A percentile compares a stretch with the other conserved stretches of the same genome.
These are phyloP conservation scores for Corvus hawaiiensis DNA, from an alignment of 2,113 vertebrate species.

Conservation along the genomic window DNA sequence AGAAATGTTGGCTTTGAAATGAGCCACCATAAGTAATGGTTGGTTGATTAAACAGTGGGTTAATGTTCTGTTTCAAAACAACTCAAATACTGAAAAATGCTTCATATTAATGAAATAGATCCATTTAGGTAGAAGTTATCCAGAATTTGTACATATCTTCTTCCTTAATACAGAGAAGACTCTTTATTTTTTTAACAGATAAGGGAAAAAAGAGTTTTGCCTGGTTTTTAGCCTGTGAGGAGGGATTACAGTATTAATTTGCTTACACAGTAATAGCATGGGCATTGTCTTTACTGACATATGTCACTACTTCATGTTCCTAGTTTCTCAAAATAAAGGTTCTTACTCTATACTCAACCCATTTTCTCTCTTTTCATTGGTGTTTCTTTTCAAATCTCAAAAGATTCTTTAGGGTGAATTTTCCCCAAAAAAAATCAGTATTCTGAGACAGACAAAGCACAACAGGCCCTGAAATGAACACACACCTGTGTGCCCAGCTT, in stretches of 20 bases:
- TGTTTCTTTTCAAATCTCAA: not conserved
- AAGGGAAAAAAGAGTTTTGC: accelerated
- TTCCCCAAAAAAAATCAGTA: accelerated
- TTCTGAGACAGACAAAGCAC: not conserved
- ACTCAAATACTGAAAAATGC: not conserved
- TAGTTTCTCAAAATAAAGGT: not conserved
- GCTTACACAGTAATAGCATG: not conserved
- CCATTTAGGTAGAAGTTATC: not conserved
- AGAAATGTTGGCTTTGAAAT: not conserved
- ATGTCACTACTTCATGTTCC: not conserved
- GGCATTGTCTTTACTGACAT: not conserved
- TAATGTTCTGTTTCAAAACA: not conserved
- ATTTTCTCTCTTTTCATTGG: not conserved
- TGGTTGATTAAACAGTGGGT: not conserved
- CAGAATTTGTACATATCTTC: not conserved
- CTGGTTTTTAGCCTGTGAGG: not conserved
- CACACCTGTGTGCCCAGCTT: not conserved
- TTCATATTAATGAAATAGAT: not conserved
- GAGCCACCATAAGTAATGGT: not conserved
- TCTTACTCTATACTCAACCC: not conserved
- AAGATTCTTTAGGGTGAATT: not conserved
- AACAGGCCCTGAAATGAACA: not conserved
- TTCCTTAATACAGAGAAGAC: not conserved
- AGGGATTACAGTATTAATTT: not conserved
- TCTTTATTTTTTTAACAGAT: not conserved